Evolutionary conservation across 2,888 invertebrate genomes (phyloP).

Genomic region (Cenopis cana): DNA sequence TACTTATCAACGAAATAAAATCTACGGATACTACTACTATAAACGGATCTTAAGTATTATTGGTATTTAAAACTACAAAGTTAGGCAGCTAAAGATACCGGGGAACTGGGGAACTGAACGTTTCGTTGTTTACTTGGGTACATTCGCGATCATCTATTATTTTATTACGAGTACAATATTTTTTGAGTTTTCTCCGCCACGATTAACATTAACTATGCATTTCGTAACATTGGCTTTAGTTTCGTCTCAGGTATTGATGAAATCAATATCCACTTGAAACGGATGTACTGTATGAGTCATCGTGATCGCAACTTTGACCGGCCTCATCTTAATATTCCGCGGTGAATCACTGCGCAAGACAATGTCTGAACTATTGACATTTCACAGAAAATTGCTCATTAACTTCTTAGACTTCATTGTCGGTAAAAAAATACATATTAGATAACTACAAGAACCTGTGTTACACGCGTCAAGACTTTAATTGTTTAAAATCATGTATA

Average conservation of each 20-base stretch:
- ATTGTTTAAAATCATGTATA: background rate
- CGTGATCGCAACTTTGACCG: slow-evolving; percentile 31
- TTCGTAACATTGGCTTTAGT: slow-evolving; percentile 6
- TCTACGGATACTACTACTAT: too few species aligned
- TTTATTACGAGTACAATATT: background rate
- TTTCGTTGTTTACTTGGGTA: background rate
- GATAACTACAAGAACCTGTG: background rate
- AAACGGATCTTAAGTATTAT: too few species aligned
- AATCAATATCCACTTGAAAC: slow-evolving; percentile 26
- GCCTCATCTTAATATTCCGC: slow-evolving; percentile 36
- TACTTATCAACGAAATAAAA: too few species aligned
- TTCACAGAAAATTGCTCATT: slow-evolving; percentile 43
- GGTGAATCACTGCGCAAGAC: slow-evolving; percentile 38
- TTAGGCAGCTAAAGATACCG: background rate
- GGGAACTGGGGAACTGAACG: too few species aligned
- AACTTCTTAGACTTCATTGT: slow-evolving; percentile 28
- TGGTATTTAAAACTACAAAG: background rate
- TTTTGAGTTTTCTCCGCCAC: background rate
- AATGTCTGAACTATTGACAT: slow-evolving; percentile 45
- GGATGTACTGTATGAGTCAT: slow-evolving; percentile 41
- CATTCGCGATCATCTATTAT: background rate
- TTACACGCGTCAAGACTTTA: background rate
- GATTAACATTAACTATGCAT: background rate
- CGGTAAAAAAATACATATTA: background rate
- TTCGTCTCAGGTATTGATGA: slow-evolving; percentile 23